phyloP scores from a whole-genome alignment of 2,888 invertebrate genomes.

The Rhagonycha lutea region DNA sequence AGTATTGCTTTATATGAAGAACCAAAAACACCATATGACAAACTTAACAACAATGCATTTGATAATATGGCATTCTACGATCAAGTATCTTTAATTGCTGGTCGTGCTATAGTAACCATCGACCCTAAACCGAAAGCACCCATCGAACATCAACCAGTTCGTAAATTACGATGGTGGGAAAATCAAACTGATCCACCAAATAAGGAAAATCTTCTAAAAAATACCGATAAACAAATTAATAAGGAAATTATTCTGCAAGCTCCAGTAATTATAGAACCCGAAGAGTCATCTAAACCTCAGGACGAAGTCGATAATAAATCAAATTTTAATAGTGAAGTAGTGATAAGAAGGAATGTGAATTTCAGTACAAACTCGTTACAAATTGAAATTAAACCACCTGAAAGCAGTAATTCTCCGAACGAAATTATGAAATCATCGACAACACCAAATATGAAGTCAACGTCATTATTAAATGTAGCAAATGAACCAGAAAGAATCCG shows the following conservation, averaged over 20 bases:
- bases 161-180: constrained; percentile 41
- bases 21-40: constrained; percentile 40
- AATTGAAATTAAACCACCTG: background rate
- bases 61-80: constrained; percentile 55
- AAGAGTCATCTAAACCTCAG: background rate
- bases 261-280: constrained; percentile 1
- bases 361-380: background rate
- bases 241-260: background rate
- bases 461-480: background rate
- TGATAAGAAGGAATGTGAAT: background rate
- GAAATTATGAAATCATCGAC: background rate
- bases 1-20: constrained; percentile 66
- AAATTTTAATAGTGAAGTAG: background rate
- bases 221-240: background rate
- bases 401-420: background rate
- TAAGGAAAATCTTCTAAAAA: constrained; percentile 19
- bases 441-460: background rate
- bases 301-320: constrained; percentile 7
- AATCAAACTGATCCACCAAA: constrained; percentile 32
- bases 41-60: constrained; percentile 47
- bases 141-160: constrained; percentile 29
- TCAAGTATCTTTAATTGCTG: constrained; percentile 53
- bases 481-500: constrained; percentile 37
- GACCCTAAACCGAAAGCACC: constrained; percentile 49
- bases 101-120: constrained; percentile 52